These are phyloP conservation scores for Thalassaphorura encarpata DNA, from an alignment of 1,140 invertebrate genomes.

Conservation along the genomic window DNA sequence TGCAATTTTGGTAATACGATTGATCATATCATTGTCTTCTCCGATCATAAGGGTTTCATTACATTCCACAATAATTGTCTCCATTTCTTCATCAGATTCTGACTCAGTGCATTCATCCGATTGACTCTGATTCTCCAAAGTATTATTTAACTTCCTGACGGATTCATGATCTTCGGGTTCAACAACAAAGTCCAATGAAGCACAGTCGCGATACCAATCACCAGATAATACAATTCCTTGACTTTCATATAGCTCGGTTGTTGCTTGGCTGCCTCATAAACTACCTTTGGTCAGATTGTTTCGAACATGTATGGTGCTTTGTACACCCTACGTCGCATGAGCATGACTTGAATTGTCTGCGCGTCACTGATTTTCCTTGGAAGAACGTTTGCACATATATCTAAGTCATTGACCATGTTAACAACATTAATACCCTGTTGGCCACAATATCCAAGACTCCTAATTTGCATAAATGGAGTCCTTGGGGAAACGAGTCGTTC, in stretches of 20 bases:
- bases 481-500: slow-evolving; percentile 14
- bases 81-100: neutral
- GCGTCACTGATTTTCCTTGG: slow-evolving; percentile 21
- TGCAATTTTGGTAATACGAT: neutral
- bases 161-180: neutral
- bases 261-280: slow-evolving; percentile 1
- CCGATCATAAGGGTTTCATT: slow-evolving; percentile 3
- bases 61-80: neutral
- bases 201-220: slow-evolving; percentile 7
- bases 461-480: slow-evolving; percentile 25
- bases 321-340: slow-evolving; percentile 13
- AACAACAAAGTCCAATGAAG: neutral
- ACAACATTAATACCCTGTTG: slow-evolving; percentile 19
- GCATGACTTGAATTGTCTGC: slow-evolving; percentile 16
- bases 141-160: neutral
- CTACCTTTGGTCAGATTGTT: slow-evolving; percentile 12
- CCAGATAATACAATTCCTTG: slow-evolving; percentile 12
- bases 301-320: slow-evolving; percentile 16
- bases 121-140: neutral
- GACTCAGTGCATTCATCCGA: neutral
- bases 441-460: neutral
- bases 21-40: neutral
- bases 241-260: slow-evolving; percentile 7
- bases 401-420: slow-evolving; percentile 21
- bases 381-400: slow-evolving; percentile 6